These are phyloP conservation scores for Arvicanthis niloticus DNA, from an alignment of 2,113 vertebrate species.

Conservation along the genomic window DNA sequence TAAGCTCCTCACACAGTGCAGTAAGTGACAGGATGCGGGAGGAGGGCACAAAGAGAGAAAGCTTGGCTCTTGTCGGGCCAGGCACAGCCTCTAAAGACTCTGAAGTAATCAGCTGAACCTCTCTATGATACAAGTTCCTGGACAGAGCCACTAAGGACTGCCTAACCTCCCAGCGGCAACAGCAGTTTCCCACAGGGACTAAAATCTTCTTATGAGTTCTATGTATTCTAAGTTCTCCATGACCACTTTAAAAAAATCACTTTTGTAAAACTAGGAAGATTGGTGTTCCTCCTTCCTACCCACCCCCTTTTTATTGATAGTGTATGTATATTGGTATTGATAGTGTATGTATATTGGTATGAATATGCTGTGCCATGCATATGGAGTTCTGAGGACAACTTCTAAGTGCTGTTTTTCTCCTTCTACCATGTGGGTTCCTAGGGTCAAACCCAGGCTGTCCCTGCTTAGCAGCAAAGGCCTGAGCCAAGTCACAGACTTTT, in stretches of 20 bases:
- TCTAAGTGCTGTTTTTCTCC: background rate
- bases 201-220: constrained; percentile 24
- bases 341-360: background rate
- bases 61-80: background rate
- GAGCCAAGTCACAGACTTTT: background rate
- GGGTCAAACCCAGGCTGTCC: background rate
- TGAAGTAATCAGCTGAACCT: background rate
- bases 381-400: background rate
- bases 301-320: background rate
- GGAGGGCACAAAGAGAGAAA: fast-evolving
- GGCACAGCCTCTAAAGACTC: background rate
- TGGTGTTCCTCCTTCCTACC: too few species aligned
- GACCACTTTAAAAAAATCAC: background rate
- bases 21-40: background rate
- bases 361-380: background rate
- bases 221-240: background rate
- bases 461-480: background rate
- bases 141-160: background rate
- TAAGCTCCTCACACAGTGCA: constrained; percentile 60
- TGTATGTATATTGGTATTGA: background rate
- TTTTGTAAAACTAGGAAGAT: constrained; percentile 3
- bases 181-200: background rate
- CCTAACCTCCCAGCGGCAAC: too few species aligned
- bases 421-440: background rate
- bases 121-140: background rate